These are phyloP conservation scores for Syrista parreyssii DNA, from an alignment of 2,888 invertebrate species.

Conservation along the genomic window DNA sequence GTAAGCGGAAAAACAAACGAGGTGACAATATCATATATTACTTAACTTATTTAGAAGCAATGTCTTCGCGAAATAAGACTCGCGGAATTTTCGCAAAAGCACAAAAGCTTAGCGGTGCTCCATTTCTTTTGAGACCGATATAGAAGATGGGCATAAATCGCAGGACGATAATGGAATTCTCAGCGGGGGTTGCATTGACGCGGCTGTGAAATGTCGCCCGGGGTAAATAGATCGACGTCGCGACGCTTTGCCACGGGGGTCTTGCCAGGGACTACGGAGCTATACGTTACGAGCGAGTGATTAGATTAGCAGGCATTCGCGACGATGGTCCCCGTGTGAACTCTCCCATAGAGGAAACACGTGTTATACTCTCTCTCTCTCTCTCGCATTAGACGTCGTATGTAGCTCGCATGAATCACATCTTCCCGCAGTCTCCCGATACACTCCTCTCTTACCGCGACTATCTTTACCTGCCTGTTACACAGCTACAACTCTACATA, in stretches of 20 bases:
- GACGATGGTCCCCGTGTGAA: conserved; percentile 53
- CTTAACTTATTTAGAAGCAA: conserved; percentile 5
- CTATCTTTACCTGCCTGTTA: conserved; percentile 10
- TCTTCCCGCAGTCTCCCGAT: conserved; percentile 8
- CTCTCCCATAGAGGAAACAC: conserved; percentile 53
- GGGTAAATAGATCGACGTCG: conserved; percentile 45
- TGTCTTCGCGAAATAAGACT: background rate
- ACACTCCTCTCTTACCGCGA: background rate
- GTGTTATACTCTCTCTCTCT: conserved; percentile 34
- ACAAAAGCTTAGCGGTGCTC: background rate
- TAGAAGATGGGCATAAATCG: conserved; percentile 46
- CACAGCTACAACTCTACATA: background rate
- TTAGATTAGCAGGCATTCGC: conserved; percentile 47
- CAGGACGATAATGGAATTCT: conserved; percentile 62
- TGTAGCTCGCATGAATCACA: conserved; percentile 39
- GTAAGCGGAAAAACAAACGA: background rate
- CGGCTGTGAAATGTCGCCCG: conserved; percentile 50
- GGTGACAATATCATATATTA: background rate
- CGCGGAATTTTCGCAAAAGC: background rate
- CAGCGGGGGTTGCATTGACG: conserved; percentile 58
- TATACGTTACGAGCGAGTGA: conserved; percentile 38
- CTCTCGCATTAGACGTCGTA: conserved; percentile 23
- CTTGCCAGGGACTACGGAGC: conserved; percentile 9
- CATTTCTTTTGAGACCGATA: conserved; percentile 5
- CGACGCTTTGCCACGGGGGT: conserved; percentile 25